Conservation (phyloP, 2,888 invertebrate species). For the Panzeria rudis region DNA sequence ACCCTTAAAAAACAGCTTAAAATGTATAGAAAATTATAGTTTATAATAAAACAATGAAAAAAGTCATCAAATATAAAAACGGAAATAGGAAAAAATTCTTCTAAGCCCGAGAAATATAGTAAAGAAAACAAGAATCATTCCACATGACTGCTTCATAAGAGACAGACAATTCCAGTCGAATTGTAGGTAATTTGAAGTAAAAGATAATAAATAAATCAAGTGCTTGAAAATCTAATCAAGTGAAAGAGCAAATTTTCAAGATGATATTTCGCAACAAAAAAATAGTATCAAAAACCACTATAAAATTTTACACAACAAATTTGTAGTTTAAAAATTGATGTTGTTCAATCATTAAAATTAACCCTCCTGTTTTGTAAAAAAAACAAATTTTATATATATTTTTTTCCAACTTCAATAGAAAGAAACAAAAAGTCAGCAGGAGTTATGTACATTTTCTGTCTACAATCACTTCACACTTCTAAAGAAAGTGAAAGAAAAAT, state of each 20-base stretch:
- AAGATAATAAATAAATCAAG: conserved; percentile 66
- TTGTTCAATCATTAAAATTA: conserved; percentile 10
- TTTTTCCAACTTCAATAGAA: not conserved
- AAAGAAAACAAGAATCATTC: conserved; percentile 17
- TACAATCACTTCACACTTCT: conserved; percentile 56
- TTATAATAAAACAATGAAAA: conserved; percentile 48
- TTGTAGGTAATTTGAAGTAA: conserved; percentile 35
- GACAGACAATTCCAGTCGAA: conserved; percentile 41
- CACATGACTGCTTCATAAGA: conserved; percentile 37
- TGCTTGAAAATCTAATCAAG: conserved; percentile 64
- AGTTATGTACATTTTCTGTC: conserved; percentile 52
- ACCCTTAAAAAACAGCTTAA: conserved; percentile 58
- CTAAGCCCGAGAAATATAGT: conserved; percentile 19
- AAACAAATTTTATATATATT: not conserved
- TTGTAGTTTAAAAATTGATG: conserved; percentile 4
- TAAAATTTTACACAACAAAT: conserved; percentile 24
- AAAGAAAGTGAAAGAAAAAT: conserved; percentile 30
- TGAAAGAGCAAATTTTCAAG: conserved; percentile 41
- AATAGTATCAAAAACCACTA: conserved; percentile 57
- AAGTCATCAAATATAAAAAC: conserved; percentile 56
- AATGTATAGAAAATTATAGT: conserved; percentile 58
- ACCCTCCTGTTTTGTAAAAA: not conserved
- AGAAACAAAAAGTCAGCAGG: conserved; percentile 65
- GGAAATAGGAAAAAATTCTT: conserved; percentile 60
- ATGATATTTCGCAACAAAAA: conserved; percentile 11